Evolutionary conservation across 2,888 invertebrate genomes (phyloP).

Genomic region (Drepanosiphum platanoidis): DNA sequence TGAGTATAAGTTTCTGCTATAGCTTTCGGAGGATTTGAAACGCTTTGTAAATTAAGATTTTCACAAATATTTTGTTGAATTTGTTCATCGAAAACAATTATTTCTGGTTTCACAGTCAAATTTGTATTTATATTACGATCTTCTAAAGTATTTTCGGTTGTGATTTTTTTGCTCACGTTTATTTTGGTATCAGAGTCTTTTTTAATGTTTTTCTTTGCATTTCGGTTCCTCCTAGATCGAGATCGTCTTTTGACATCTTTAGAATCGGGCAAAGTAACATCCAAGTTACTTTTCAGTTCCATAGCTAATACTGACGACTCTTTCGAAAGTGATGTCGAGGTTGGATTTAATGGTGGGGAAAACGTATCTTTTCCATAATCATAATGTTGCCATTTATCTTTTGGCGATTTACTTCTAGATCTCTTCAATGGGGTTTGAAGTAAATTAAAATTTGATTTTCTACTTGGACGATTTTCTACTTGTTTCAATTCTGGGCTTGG

Average conservation of each 20-base stretch:
- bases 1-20: background rate
- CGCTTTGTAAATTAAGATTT: background rate
- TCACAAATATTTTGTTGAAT: background rate
- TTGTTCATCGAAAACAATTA: conserved; percentile 10
- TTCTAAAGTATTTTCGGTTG: background rate
- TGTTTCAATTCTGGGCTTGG: conserved; percentile 17
- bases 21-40: too few species aligned
- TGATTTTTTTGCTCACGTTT: background rate
- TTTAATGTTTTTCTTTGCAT: background rate
- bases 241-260: conserved; percentile 17
- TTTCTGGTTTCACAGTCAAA: conserved; percentile 22
- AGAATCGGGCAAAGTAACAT: background rate
- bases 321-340: background rate
- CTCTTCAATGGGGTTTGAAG: background rate
- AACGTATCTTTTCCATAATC: background rate
- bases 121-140: background rate
- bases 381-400: background rate
- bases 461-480: background rate
- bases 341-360: background rate
- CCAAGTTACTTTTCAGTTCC: background rate
- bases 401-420: conserved; percentile 9
- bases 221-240: conserved; percentile 1
- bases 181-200: background rate
- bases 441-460: conserved; percentile 5
- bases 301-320: background rate